Evolutionary conservation across 2,888 invertebrate genomes (phyloP).

Genomic region (Seira ritae): DNA sequence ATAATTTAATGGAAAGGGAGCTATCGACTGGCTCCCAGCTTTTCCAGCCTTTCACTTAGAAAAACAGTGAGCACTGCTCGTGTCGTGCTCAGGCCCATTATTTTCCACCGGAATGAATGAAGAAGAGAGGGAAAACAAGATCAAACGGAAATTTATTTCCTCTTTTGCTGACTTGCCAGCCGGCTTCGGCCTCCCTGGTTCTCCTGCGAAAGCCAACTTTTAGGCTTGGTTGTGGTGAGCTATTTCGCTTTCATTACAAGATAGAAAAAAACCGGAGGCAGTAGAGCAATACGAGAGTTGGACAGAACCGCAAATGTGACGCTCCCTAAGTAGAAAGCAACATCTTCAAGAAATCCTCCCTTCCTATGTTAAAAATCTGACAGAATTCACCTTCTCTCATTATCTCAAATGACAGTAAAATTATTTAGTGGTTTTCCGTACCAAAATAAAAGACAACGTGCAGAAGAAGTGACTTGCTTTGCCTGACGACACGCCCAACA

Average conservation of each 20-base stretch:
- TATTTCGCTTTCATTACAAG: neutral
- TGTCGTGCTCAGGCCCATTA: constrained; percentile 2
- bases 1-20: neutral
- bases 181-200: neutral
- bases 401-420: neutral
- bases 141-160: constrained; percentile 60
- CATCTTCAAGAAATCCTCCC: neutral
- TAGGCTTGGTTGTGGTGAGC: neutral
- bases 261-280: neutral
- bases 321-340: neutral
- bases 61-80: neutral
- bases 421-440: neutral
- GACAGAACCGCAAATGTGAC: neutral
- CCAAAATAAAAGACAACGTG: too few species aligned
- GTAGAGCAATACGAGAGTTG: neutral
- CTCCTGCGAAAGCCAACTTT: neutral
- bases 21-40: neutral
- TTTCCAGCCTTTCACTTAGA: neutral
- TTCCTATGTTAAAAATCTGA: too few species aligned
- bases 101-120: neutral
- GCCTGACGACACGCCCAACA: neutral
- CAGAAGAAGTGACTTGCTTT: too few species aligned
- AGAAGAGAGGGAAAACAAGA: constrained; percentile 26
- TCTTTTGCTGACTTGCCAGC: constrained; percentile 10
- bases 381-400: neutral